These are phyloP conservation scores for Acronicta psi DNA, from an alignment of 2,888 invertebrate genomes.

Conservation along the genomic window DNA sequence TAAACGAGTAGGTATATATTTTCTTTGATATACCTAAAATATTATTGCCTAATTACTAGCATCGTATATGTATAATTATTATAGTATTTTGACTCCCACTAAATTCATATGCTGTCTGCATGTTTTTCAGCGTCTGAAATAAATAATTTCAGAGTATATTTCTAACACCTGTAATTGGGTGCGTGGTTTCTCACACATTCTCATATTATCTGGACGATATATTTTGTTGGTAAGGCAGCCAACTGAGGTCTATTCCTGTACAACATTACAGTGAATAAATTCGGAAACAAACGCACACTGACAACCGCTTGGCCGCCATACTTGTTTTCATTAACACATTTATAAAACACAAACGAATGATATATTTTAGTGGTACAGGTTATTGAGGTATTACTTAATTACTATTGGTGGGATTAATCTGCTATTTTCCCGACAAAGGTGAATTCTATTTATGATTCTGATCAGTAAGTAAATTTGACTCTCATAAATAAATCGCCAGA, in stretches of 20 bases:
- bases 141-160: slow-evolving; percentile 33
- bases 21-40: no score
- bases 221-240: slow-evolving; percentile 54
- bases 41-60: not conserved
- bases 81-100: not conserved
- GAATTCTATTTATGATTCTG: no score
- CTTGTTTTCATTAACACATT: slow-evolving; percentile 32
- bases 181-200: slow-evolving; percentile 43
- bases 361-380: not conserved
- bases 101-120: not conserved
- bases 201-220: slow-evolving; percentile 54
- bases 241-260: slow-evolving; percentile 63
- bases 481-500: no score
- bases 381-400: no score
- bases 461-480: no score
- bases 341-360: slow-evolving; percentile 13
- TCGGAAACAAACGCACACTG: slow-evolving; percentile 60
- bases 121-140: slow-evolving; percentile 16
- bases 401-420: no score
- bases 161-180: slow-evolving; percentile 56
- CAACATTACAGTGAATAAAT: slow-evolving; percentile 64
- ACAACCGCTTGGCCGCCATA: slow-evolving; percentile 46
- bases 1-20: no score
- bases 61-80: not conserved
- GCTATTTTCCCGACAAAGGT: no score